Evolutionary conservation across 2,797 vertebrate genomes (phyloP), one percentile per base, ranked within the genome.

Genomic region (Sebastes nivosus): DNA sequence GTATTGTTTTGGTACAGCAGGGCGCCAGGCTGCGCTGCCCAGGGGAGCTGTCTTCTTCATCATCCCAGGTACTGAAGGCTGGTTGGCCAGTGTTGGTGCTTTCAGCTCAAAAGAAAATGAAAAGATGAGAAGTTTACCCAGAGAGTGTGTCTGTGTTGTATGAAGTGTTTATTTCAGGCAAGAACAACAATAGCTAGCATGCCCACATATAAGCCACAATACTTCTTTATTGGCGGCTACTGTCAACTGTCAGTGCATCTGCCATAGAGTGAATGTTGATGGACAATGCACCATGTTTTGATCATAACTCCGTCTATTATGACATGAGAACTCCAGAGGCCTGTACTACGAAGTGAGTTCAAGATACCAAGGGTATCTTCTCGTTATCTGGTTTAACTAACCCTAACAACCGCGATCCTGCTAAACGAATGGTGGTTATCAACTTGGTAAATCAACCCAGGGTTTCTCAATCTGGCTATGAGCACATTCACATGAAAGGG

Each of bases 11-110:
- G 74, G 74, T 88, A 78, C 69, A 83, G 72, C 67, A 59, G 69
- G 75, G 34, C 32, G 77, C 67, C 75, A 76, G 66, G 58, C 74
- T 80, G 78, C 74, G 73, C 66, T 42, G 72, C 80, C 82, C 79
- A 64, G 65, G 80, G 85, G 77, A 85, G 65, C 64, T 8, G 72
- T 76, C 66, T 87, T 90, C 82, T 87, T 90, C 82, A 84, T 88
- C 85, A 83, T 82, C 58, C 22, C 61, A 65, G 46, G 65, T 80
- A 61, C 77, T 85, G 77, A 82, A 72, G 64, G 55, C 59, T 70
- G 54, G 65, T 58, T 71, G 70, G 72, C 22, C 79, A 25, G 70
- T 54, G 67, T 79, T 61, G 36, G 69, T 68, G 67, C 76, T 83
- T 80, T n/a, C 18, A 60, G 67, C 46, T 74, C 27, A 63, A 81